These are phyloP conservation scores for Chrysomela aeneicollis DNA, from an alignment of 2,888 invertebrate species.

Conservation along the genomic window DNA sequence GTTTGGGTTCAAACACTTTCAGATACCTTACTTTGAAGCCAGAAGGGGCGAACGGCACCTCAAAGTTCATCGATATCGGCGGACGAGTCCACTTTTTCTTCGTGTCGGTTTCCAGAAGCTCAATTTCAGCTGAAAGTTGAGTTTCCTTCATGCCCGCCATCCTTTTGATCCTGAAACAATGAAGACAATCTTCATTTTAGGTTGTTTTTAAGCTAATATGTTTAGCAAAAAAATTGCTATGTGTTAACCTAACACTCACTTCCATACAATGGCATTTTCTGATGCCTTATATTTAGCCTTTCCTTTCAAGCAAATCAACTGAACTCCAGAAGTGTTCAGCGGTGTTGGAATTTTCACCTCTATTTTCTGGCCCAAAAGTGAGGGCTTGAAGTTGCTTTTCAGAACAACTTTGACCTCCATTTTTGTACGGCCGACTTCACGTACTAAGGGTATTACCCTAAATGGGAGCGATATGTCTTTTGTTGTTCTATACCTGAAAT, in stretches of 20 bases:
- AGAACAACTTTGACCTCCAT: conserved; percentile 99
- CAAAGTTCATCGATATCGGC: conserved; percentile 99
- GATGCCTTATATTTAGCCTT: conserved; percentile 99
- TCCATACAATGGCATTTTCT: conserved; percentile 97
- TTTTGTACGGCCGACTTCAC: conserved; percentile 97
- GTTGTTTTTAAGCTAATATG: not conserved
- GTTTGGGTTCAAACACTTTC: conserved; percentile 99
- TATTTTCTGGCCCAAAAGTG: conserved; percentile 97
- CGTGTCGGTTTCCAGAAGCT: conserved; percentile 96
- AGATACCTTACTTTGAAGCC: conserved; percentile 99
- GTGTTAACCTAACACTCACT: conserved; percentile 76
- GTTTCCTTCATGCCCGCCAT: conserved; percentile 99
- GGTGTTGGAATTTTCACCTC: conserved; percentile 99
- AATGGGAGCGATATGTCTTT: conserved; percentile 99
- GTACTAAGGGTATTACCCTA: conserved; percentile 97
- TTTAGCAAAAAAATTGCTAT: not conserved
- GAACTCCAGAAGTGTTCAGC: conserved; percentile 97
- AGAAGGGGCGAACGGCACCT: conserved; percentile 99
- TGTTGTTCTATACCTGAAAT: conserved; percentile 88
- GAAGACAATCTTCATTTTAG: not conserved
- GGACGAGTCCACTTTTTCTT: conserved; percentile 99
- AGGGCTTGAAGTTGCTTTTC: conserved; percentile 99
- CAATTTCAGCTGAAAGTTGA: conserved; percentile 98
- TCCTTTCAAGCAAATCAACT: conserved; percentile 97
- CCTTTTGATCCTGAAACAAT: conserved; percentile 78